Percentiles rank a stretch among this genome's conserved stretches.
phyloP scores from a whole-genome alignment of 2,113 vertebrate species.

The Aegotheles bennettii region DNA sequence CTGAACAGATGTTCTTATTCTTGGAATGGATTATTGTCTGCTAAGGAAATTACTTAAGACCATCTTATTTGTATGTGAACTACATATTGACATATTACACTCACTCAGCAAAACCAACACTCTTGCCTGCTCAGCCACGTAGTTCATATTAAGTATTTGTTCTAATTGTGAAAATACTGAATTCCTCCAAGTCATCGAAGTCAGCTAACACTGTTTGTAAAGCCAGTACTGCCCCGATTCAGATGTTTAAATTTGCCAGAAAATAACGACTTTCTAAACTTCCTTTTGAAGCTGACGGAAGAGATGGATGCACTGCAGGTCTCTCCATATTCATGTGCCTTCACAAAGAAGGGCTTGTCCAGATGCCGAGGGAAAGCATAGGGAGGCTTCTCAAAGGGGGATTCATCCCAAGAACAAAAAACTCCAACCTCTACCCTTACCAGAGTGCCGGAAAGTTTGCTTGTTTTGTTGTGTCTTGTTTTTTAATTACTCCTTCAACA shows the following conservation, averaged over 20 bases:
- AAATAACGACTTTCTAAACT: conserved; percentile 19
- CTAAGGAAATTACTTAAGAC: conserved; percentile 15
- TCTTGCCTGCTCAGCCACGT: neutral
- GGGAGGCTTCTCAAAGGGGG: conserved; percentile 19
- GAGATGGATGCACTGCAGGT: neutral
- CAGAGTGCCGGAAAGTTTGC: neutral
- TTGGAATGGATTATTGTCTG: conserved; percentile 21
- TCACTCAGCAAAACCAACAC: neutral
- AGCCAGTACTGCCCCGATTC: neutral
- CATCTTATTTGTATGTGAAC: conserved; percentile 5
- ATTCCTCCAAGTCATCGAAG: conserved; percentile 24
- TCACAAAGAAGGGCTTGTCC: conserved; percentile 33
- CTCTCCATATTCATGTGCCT: conserved; percentile 44
- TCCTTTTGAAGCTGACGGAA: conserved; percentile 23
- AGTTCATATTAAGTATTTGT: neutral
- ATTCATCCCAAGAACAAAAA: conserved; percentile 48
- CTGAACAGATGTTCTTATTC: conserved; percentile 6
- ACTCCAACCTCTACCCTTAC: conserved; percentile 25
- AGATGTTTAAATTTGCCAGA: neutral
- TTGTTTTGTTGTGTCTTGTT: neutral
- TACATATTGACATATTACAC: neutral
- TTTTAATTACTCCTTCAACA: neutral
- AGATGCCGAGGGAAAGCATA: neutral
- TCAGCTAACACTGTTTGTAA: conserved; percentile 22
- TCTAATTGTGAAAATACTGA: conserved; percentile 13